Conservation (phyloP, 2,113 vertebrate genomes). For the Hepsetus odoe region DNA sequence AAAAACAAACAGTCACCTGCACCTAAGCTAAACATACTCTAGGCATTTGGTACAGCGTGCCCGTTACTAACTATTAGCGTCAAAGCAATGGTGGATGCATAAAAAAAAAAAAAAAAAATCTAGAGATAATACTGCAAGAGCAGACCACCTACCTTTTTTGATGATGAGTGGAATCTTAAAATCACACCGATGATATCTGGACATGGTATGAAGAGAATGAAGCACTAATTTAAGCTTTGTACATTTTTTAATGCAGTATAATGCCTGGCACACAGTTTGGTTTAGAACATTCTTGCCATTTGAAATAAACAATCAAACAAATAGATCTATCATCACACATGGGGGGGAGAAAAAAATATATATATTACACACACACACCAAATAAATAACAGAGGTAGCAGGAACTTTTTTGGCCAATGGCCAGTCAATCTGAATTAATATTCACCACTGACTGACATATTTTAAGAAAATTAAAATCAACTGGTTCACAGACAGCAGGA, state of each 20-base stretch:
- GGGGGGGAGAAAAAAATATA: too few relatives aligned
- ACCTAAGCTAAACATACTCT: neutral
- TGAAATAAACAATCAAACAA: too few relatives aligned
- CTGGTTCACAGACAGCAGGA: too few relatives aligned
- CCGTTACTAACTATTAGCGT: neutral
- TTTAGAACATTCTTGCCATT: too few relatives aligned
- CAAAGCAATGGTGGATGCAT: neutral
- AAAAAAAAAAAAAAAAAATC: neutral
- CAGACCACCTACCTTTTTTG: constrained; percentile 85
- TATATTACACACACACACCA: too few relatives aligned
- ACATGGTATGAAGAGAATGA: constrained; percentile 59
- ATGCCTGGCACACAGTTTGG: too few relatives aligned
- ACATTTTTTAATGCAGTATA: neutral
- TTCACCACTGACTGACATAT: neutral
- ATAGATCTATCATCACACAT: too few relatives aligned
- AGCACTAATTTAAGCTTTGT: neutral
- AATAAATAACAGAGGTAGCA: too few relatives aligned
- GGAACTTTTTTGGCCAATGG: too few relatives aligned
- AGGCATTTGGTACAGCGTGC: neutral
- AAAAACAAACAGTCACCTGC: constrained; percentile 23
- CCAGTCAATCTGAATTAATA: neutral
- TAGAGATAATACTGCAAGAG: neutral
- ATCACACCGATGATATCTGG: constrained; percentile 98
- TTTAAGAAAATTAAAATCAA: neutral
- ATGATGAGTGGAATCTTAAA: constrained; percentile 95